Base-by-base conservation (phyloP, 2,113 vertebrate genomes). In the Pteruthius melanotis region DNA sequence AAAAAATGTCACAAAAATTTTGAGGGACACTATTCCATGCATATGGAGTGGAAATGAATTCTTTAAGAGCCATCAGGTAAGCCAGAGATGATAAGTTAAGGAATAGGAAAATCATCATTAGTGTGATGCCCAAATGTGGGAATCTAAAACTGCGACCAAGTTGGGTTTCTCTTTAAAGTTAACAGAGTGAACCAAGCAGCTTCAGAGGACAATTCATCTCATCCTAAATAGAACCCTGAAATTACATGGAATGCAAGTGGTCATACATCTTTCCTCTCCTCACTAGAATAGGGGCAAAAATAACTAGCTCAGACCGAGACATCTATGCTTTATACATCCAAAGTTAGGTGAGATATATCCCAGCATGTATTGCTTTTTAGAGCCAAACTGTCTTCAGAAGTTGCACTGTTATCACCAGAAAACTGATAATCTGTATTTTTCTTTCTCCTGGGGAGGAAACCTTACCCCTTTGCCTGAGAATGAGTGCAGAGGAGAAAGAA, bases 341-440 rank as follows among this genome's bases (percentile, higher is more conserved):
- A 61, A 90, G 68, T 70, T 39, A 81, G 83, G 47, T 69, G 76
- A 90, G 68, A 65, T 14, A 27, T 42, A 77, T 31, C 33, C 50
- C 59, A 89, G 47, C 4, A 66, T 54, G 16, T 40, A 60, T 35
- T 61, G 71, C 47, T 82, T 94, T 81, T 94, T 72, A 70, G 54
- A 90, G 68, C 11, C 42, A 90, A 28, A 54, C 54, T 89, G 33
- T 88, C 63, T 86, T 95, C 86, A 70, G 79, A 45, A 93, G 35
- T 49, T 89, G 59, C 64, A 90, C 57, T 45, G 54, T 74, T 95
- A 92, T 90, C 79, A 88, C 63, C 47, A 92, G 79, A 86, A 92
- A 93, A 93, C 54, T 65, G 53, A 79, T 85, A 89, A 96, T 84
- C 74, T 79, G 21, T 84, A 68, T 82, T 94, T 91, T 91, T 57